Evolutionary conservation across 2,888 invertebrate species (phyloP), one percentile per base, ranked within the genome.

Genomic region (Drosophila yooni): DNA sequence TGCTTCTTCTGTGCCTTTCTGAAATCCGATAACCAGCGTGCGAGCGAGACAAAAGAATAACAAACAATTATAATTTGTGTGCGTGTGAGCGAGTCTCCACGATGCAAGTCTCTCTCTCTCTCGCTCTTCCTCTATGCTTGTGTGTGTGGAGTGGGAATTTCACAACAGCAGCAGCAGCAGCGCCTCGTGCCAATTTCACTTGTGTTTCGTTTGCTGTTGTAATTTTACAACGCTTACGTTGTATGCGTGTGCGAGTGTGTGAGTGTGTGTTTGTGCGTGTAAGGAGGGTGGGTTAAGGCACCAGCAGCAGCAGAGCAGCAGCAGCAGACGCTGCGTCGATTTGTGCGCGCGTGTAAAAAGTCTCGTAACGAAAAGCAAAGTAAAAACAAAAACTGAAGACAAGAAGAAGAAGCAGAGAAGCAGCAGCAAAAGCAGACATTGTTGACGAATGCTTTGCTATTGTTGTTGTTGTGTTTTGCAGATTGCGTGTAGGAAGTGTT

Each of bases 11-110:
- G 70, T 59, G 74, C 79, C 77, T 72, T 80, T 75, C 80, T 84
- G 89, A 89, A 89, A 88, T 89, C 83, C 88, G 90, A 88, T 88
- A 85, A 86, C 82, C 82, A 86, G 89, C 66, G 87, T 83, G 84
- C 78, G 79, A 88, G 81, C 78, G 86, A 73, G 75, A 86, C 71
- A 82, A 81, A 82, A 88, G 88, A 88, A 88, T 88, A 88, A 88
- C 88, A 88, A 88, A 88, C 88, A 88, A 88, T 88, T 88, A 88
- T 88, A 88, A 84, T 74, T 76, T 73, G 76, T 75, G 70, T 71
- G 73, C 67, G 83, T 83, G 72, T 81, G 74, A 70, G 71, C 72
- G 79, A 69, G 73, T 70, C 75, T 81, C 72, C 29, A 40, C 57
- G 40, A 43, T 43, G 57, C 57, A 57, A 57, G 57, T 67, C 50